Conservation (phyloP, 2,888 invertebrate genomes). For the Crocallis elinguaria region DNA sequence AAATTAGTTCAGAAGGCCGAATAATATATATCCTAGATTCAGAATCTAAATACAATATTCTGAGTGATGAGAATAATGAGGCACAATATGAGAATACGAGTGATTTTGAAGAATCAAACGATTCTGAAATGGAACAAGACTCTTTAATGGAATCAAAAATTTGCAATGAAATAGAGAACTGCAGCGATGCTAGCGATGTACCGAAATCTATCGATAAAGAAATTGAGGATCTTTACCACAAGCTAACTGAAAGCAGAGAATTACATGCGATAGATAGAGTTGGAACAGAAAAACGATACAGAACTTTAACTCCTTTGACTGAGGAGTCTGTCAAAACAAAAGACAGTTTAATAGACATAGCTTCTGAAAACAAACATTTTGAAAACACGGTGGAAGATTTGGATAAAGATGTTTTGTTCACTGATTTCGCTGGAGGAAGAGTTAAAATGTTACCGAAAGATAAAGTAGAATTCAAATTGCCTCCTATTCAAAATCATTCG, state of each 20-base stretch:
- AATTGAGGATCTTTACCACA: slow-evolving; percentile 66
- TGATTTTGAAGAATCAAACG: slow-evolving; percentile 48
- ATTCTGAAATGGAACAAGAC: slow-evolving; percentile 68
- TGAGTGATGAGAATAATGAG: slow-evolving; percentile 43
- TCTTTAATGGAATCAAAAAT: slow-evolving; percentile 59
- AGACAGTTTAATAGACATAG: slow-evolving; percentile 57
- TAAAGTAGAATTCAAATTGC: slow-evolving; percentile 59
- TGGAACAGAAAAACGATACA: slow-evolving; percentile 44
- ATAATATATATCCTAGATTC: slow-evolving; percentile 45
- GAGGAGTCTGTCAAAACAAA: slow-evolving; percentile 67
- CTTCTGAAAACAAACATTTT: slow-evolving; percentile 38
- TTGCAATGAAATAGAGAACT: slow-evolving; percentile 29
- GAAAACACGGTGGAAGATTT: slow-evolving; percentile 25
- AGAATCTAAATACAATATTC: slow-evolving; percentile 47
- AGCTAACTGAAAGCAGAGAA: slow-evolving; percentile 55
- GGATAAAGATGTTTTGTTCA: slow-evolving; percentile 53
- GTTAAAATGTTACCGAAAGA: slow-evolving; percentile 52
- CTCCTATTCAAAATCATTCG: slow-evolving; percentile 60
- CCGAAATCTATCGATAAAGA: slow-evolving; percentile 64
- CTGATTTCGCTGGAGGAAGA: slow-evolving; percentile 54
- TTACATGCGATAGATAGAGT: slow-evolving; percentile 39
- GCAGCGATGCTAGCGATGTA: slow-evolving; percentile 50
- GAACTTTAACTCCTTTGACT: slow-evolving; percentile 65
- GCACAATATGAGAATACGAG: slow-evolving; percentile 45
- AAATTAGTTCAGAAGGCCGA: slow-evolving; percentile 45